Conservation (phyloP, 92 coral and sea anemone species). For the Zoanthus sansibaricus region DNA sequence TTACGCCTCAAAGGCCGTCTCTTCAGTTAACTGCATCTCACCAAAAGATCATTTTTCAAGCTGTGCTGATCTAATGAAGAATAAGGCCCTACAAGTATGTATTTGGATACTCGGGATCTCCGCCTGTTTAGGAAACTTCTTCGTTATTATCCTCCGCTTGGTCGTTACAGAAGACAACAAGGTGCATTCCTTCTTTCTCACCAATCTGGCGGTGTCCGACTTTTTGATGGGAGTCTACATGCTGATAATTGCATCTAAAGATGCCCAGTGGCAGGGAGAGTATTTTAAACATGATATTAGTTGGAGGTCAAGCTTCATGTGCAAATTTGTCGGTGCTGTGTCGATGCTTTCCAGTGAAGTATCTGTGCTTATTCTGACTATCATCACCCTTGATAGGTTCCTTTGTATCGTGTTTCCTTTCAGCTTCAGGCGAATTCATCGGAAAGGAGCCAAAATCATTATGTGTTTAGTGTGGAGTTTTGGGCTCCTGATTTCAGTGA, state of each 20-base stretch:
- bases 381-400: slow-evolving; percentile 83
- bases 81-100: slow-evolving; percentile 67
- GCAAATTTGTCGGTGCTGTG: slow-evolving; percentile 73
- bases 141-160: slow-evolving; percentile 71
- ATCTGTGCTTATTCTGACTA: slow-evolving; percentile 77
- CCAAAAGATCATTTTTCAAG: slow-evolving; percentile 83
- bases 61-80: slow-evolving; percentile 88
- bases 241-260: slow-evolving; percentile 34
- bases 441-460: slow-evolving; percentile 4
- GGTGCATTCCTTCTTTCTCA: not conserved
- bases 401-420: slow-evolving; percentile 82
- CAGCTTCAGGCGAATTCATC: slow-evolving; percentile 48
- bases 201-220: not conserved
- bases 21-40: slow-evolving; percentile 57
- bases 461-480: slow-evolving; percentile 59
- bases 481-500: slow-evolving; percentile 59
- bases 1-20: not conserved
- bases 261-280: slow-evolving; percentile 4
- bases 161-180: slow-evolving; percentile 11
- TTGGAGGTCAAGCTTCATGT: slow-evolving; percentile 79
- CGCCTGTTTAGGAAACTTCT: slow-evolving; percentile 80
- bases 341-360: slow-evolving; percentile 87
- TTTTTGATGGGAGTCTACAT: not conserved
- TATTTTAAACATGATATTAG: slow-evolving; percentile 78
- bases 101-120: slow-evolving; percentile 86